Conservation (phyloP, 2,113 vertebrate species). For the Cryptotis parvus region DNA sequence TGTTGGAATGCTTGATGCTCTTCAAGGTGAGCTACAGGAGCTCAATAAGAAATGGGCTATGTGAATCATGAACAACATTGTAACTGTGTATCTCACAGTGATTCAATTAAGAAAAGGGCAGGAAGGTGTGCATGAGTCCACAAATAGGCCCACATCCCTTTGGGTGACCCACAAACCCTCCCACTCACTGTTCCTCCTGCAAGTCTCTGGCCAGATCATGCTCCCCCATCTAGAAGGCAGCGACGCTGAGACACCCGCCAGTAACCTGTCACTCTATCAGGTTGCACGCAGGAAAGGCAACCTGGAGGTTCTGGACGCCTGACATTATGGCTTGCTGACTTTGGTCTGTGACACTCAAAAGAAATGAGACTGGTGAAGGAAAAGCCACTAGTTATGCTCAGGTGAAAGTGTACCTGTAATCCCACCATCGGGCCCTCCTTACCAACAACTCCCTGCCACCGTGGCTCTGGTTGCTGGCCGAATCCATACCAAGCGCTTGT, state of each 20-base stretch:
- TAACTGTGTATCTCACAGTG: too few relatives aligned
- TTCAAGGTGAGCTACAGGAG: background rate
- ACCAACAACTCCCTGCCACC: too few relatives aligned
- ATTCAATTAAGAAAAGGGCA: background rate
- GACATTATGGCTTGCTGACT: too few relatives aligned
- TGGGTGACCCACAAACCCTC: too few relatives aligned
- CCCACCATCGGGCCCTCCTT: background rate
- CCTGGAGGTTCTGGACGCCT: too few relatives aligned
- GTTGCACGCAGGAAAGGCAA: background rate
- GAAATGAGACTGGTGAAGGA: too few relatives aligned
- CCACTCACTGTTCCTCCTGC: fast-evolving
- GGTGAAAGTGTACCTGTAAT: background rate
- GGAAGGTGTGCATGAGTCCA: fast-evolving
- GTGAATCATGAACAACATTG: too few relatives aligned
- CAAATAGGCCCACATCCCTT: background rate
- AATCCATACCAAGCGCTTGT: background rate
- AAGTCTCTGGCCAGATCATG: background rate
- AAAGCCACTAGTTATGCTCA: too few relatives aligned
- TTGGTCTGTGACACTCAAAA: too few relatives aligned
- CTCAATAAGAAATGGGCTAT: background rate
- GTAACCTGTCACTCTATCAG: background rate
- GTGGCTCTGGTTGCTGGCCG: background rate
- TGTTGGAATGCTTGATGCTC: background rate
- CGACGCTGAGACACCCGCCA: fast-evolving
- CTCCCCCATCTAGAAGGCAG: background rate